Conservation (phyloP, 92 coral and sea anemone genomes). For the Phenganax marumi region DNA sequence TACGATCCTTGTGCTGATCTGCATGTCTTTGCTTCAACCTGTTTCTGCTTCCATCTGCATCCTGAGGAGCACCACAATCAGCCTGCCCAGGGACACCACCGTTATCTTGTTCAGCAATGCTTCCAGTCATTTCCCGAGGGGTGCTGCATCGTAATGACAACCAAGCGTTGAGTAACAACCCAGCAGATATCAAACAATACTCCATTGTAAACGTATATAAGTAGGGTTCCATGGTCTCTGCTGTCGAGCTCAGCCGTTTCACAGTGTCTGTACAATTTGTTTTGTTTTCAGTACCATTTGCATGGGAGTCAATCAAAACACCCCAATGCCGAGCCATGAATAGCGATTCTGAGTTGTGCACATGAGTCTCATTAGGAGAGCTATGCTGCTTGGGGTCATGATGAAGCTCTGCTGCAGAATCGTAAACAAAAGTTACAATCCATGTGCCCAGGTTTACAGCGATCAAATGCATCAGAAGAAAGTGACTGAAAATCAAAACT, state of each 20-base stretch:
- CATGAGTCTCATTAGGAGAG: background rate
- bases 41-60: background rate
- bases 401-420: slow-evolving; percentile 15
- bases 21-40: too few relatives aligned
- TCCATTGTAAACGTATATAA: slow-evolving; percentile 45
- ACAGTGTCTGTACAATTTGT: background rate
- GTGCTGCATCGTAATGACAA: background rate
- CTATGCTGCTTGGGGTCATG: background rate
- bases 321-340: slow-evolving; percentile 34
- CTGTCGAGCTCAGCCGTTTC: background rate
- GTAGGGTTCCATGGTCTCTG: slow-evolving; percentile 24
- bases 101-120: too few relatives aligned
- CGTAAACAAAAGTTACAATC: slow-evolving; percentile 41
- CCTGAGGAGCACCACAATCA: background rate
- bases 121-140: background rate
- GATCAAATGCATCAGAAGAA: slow-evolving; percentile 35
- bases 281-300: background rate
- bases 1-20: background rate
- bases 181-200: slow-evolving; percentile 41
- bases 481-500: slow-evolving; percentile 10
- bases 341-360: background rate
- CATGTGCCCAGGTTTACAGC: slow-evolving; percentile 42
- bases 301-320: background rate
- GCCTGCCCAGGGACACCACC: background rate
- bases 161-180: slow-evolving; percentile 41